Evolutionary conservation across 1,140 invertebrate genomes (phyloP), one percentile per base, ranked within the genome.

Genomic region (Gonioctena quinquepunctata): DNA sequence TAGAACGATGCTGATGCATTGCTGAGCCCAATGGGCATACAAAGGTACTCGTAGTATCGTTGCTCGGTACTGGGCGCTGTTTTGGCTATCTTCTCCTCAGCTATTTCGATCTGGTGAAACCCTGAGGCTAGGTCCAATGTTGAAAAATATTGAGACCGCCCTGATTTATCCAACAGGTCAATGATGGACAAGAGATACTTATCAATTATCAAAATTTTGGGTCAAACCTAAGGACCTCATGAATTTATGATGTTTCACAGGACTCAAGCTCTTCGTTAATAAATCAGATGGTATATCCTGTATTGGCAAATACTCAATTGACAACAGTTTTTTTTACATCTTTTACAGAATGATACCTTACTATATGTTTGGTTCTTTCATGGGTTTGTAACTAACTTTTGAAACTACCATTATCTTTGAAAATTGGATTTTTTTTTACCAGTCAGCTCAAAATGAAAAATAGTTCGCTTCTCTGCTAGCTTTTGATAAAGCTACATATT

Each of bases 401-500:
- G 50, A 54, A 5, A 54, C 50, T 54, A n/a, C 18, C 11, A 22
- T 0, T 21, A 54, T 54, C 50, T 3, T 59, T 27, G 21, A 76
- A 75, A 54, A 77, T 75, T 61, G 76, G 0, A 13, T 22, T 59
- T 59, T 59, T 16, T 22, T 78, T 66, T 77, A 52, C 42, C 50
- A n/a, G 18, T 21, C 60, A 77, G 59, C 73, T 73, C 69, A 48
- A 27, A n/a, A 25, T 71, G 16, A 68, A 70, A 19, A 57, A 67
- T 72, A 80, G 42, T 76, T 66, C 5, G 66, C 65, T 71, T 81
- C 79, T 69, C 77, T 80, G 7, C 57, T 56, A 83, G 50, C 18
- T 1, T 54, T 16, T n/a, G 50, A 54, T n/a, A 54, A n/a, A 22
- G 50, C 18, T 54, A 54, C 79, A 63, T 83, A 84, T 65, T 86